A percentile compares a stretch with the other conserved stretches of the same genome.
Evolutionary conservation across 2,113 vertebrate genomes (phyloP).

Genomic region (Hydrolagus affinis): DNA sequence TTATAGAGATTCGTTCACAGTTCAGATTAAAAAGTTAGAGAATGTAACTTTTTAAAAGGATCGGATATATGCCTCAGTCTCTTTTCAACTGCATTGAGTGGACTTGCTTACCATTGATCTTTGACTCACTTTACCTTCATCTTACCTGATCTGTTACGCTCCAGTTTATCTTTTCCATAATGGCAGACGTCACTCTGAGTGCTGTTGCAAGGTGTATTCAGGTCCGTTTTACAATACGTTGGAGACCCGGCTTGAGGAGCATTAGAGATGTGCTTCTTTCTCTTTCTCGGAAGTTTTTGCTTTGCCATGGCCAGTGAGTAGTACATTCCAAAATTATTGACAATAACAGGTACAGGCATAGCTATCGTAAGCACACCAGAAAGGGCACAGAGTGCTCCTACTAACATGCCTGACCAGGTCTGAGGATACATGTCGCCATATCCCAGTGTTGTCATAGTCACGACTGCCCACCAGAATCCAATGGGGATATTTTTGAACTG

Average conservation of each 20-base stretch:
- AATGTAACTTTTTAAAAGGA: conserved; percentile 11
- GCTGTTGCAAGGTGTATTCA: conserved; percentile 85
- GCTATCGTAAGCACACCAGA: conserved; percentile 92
- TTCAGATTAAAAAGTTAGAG: conserved; percentile 14
- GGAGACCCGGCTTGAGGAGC: conserved; percentile 76
- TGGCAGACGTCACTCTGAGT: conserved; percentile 74
- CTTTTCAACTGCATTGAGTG: not conserved
- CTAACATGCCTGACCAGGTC: conserved; percentile 96
- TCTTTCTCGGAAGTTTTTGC: conserved; percentile 90
- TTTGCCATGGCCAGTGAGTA: conserved; percentile 98
- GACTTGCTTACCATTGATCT: conserved; percentile 9
- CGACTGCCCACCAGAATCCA: conserved; percentile 97
- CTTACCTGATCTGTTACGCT: conserved; percentile 89
- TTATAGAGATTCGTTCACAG: not conserved
- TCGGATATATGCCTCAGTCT: not conserved
- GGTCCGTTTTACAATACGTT: conserved; percentile 82
- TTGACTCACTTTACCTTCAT: conserved; percentile 28
- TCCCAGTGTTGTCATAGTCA: conserved; percentile 95
- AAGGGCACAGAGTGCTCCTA: conserved; percentile 86
- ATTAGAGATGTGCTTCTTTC: conserved; percentile 94
- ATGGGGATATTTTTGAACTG: conserved; percentile 98
- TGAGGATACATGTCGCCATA: conserved; percentile 96
- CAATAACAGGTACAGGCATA: conserved; percentile 97
- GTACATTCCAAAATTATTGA: conserved; percentile 99
- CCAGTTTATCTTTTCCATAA: conserved; percentile 71